Evolutionary conservation across 2,797 vertebrate species (phyloP).

Genomic region (Sebastiscus albofasciatus): DNA sequence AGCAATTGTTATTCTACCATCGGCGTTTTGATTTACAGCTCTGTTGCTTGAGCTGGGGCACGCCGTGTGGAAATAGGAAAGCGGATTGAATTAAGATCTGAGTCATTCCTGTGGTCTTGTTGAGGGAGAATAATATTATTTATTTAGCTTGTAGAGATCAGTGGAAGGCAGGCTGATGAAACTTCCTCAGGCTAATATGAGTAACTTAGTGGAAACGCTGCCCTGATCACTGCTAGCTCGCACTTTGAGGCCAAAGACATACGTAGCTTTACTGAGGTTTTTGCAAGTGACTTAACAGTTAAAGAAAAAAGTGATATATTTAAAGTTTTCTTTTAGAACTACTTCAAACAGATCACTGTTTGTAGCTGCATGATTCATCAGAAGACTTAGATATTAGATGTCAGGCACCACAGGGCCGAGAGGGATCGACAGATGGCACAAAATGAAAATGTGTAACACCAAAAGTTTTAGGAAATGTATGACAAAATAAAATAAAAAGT

Average conservation of each 20-base stretch:
- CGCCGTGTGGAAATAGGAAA: not conserved
- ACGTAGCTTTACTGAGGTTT: not conserved
- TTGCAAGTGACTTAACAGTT: not conserved
- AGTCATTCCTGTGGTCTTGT: conserved; percentile 57
- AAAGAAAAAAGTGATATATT: not conserved
- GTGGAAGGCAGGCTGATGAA: conserved; percentile 23
- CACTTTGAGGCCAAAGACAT: not conserved
- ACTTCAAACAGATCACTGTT: not conserved
- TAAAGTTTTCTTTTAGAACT: not conserved
- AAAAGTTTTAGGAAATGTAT: not conserved
- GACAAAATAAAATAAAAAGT: not conserved
- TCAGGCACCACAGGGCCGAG: not conserved
- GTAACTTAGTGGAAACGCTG: not conserved
- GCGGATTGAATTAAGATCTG: conserved; percentile 35
- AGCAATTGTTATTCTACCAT: not conserved
- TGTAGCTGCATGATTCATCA: not conserved
- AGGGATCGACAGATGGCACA: not conserved
- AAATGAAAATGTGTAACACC: not conserved
- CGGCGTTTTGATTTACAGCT: not conserved
- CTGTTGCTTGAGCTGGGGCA: not conserved
- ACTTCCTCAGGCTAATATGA: conserved; percentile 30
- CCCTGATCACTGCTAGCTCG: not conserved
- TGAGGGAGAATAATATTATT: conserved; percentile 39
- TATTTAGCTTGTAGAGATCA: conserved; percentile 44
- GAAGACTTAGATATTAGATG: not conserved